Evolutionary conservation across 92 coral and sea anemone species (phyloP).

Genomic region (Paramuricea clavata): DNA sequence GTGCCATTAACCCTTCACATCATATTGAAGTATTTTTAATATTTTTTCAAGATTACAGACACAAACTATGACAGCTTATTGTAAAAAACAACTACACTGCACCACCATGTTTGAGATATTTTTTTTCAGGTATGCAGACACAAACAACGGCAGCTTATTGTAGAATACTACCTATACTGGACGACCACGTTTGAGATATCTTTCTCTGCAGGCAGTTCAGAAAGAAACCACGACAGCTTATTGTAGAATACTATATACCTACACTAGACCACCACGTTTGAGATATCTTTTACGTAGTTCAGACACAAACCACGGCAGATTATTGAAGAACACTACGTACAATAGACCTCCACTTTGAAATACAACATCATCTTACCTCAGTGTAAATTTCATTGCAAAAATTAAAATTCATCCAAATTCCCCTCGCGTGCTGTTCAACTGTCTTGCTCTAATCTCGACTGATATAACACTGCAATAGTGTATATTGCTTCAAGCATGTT

Average conservation of each 20-base stretch:
- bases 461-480: background rate
- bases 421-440: background rate
- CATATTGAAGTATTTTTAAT: no score
- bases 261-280: background rate
- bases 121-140: no score
- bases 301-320: background rate
- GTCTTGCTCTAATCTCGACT: background rate
- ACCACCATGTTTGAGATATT: no score
- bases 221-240: background rate
- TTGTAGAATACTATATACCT: background rate
- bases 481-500: conserved; percentile 4
- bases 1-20: no score
- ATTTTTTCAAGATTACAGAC: no score
- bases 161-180: no score
- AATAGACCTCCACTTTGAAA: background rate
- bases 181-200: background rate
- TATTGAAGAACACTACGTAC: background rate
- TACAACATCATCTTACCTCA: background rate
- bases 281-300: no score
- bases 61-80: no score
- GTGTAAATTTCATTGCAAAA: background rate
- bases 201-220: no score
- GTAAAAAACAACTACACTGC: no score
- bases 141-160: no score
- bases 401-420: background rate